Percentiles rank a stretch among this genome's conserved stretches.
phyloP scores from a whole-genome alignment of 2,797 vertebrate genomes.

The Scolopax bukidnonensis region DNA sequence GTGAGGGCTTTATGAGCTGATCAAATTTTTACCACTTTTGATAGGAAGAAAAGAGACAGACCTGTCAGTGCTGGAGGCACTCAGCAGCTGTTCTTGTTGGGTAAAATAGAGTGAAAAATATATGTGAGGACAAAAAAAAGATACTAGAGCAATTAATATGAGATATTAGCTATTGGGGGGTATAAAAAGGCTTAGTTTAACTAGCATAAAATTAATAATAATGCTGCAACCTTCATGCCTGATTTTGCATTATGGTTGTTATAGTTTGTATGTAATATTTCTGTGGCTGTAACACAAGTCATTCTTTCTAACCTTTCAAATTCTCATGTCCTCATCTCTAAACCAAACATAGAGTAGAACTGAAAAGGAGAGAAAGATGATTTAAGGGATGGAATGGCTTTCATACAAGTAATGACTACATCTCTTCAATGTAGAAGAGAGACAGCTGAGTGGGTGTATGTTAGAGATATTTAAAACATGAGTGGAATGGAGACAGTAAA shows the following conservation, averaged over 20 bases:
- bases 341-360: neutral
- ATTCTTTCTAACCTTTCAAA: neutral
- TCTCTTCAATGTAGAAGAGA: neutral
- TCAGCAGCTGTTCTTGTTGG: neutral
- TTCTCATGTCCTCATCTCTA: neutral
- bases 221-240: neutral
- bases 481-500: neutral
- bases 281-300: neutral
- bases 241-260: neutral
- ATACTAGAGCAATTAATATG: neutral
- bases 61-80: neutral
- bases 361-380: neutral
- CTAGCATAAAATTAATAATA: neutral
- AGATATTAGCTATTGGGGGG: neutral
- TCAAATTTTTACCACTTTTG: neutral
- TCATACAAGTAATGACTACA: neutral
- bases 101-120: neutral
- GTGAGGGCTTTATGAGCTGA: neutral
- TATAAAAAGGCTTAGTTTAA: neutral
- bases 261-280: neutral
- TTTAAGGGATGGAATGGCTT: neutral
- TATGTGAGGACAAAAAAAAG: neutral
- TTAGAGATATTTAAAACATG: slow-evolving; percentile 16
- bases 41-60: neutral
- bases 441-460: neutral